phyloP scores from a whole-genome alignment of 2,113 vertebrate species.

The Grus americana region DNA sequence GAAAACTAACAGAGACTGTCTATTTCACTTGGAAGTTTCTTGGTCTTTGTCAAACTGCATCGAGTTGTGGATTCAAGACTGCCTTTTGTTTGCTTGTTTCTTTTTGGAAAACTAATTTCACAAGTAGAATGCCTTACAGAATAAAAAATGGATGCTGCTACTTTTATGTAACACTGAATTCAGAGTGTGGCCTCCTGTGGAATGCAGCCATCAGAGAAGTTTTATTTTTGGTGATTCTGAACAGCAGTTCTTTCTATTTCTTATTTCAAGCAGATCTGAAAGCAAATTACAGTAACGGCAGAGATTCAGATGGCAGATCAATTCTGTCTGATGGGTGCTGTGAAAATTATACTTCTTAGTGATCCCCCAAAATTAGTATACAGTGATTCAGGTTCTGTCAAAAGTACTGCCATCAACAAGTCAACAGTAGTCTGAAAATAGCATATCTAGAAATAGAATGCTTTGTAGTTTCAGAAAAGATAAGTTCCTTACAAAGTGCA shows the following conservation, averaged over 20 bases:
- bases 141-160: neutral
- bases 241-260: neutral
- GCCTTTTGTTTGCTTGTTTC: neutral
- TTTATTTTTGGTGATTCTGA: neutral
- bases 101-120: neutral
- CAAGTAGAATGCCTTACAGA: neutral
- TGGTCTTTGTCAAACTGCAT: neutral
- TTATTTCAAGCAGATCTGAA: neutral
- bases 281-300: neutral
- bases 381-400: neutral
- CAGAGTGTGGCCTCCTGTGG: neutral
- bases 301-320: neutral
- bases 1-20: neutral
- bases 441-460: neutral
- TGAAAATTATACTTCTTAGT: slow-evolving; percentile 13
- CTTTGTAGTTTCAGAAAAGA: neutral
- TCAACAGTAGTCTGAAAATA: slow-evolving; percentile 29
- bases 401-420: neutral
- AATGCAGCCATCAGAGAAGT: neutral
- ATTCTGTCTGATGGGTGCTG: neutral
- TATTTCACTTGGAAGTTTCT: neutral
- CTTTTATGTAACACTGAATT: neutral
- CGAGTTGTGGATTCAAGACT: neutral
- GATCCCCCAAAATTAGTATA: neutral
- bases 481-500: neutral